These are phyloP conservation scores for Aurelia aurita complex sp. Pacific DNA, from an alignment of 30 jellyfish, hydroid and myxozoan species.

Conservation along the genomic window DNA sequence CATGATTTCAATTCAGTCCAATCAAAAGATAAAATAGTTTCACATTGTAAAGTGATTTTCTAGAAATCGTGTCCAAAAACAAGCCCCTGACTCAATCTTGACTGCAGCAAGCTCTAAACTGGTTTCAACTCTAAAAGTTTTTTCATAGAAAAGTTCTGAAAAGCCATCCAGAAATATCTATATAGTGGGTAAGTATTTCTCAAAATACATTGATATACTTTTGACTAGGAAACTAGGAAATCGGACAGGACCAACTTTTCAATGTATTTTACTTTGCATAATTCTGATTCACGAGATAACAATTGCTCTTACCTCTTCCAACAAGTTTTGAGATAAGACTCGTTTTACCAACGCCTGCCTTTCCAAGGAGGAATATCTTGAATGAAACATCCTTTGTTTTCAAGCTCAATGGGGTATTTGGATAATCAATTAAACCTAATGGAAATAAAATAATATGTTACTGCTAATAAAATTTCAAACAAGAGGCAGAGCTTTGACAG, in stretches of 20 bases:
- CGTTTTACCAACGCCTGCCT: constrained; percentile 91
- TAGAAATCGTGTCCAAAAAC: too few species aligned
- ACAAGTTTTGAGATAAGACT: constrained; percentile 74
- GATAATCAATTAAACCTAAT: too few species aligned
- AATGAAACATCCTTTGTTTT: constrained; percentile 65
- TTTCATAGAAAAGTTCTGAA: too few species aligned
- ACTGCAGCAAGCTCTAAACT: too few species aligned
- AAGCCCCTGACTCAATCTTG: too few species aligned
- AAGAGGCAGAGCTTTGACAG: background rate
- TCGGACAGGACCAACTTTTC: background rate
- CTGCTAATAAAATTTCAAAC: background rate
- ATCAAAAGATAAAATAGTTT: too few species aligned
- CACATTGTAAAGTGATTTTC: too few species aligned
- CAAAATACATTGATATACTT: background rate
- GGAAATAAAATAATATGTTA: background rate
- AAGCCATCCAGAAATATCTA: too few species aligned
- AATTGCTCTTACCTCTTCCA: constrained; percentile 60
- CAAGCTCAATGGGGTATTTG: constrained; percentile 23
- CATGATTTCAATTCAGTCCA: too few species aligned
- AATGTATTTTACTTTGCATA: background rate
- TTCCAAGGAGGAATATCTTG: constrained; percentile 86
- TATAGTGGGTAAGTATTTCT: too few species aligned
- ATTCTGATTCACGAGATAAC: background rate
- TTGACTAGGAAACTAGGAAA: background rate
- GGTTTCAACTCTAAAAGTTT: too few species aligned